Conservation (phyloP, 1,140 invertebrate genomes). For the Procambarus virginalis region DNA sequence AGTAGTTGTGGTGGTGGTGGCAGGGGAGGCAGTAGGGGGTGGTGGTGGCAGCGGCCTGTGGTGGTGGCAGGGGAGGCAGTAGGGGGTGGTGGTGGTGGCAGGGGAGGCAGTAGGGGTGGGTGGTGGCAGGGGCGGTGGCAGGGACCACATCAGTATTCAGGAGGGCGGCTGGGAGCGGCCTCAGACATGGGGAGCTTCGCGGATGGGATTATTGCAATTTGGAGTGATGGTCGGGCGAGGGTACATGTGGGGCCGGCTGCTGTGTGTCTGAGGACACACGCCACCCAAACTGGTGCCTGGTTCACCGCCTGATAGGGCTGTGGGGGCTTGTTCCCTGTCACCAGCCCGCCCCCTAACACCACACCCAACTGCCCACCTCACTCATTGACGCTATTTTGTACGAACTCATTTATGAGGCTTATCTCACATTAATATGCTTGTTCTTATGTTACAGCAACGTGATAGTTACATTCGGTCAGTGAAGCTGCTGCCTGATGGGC, state of each 20-base stretch:
- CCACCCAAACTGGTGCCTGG: neutral
- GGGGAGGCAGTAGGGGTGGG: neutral
- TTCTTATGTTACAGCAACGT: constrained; percentile 88
- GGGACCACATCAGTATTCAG: constrained; percentile 1
- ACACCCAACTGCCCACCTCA: neutral
- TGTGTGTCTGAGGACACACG: neutral
- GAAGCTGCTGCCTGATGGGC: constrained; percentile 94
- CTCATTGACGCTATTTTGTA: neutral
- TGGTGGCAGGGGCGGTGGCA: neutral
- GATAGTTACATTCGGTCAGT: constrained; percentile 98
- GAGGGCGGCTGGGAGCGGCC: neutral
- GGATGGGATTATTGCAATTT: constrained; percentile 11
- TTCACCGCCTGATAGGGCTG: neutral
- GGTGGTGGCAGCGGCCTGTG: neutral
- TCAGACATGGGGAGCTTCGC: neutral
- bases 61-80: too few species aligned
- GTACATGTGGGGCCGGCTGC: neutral
- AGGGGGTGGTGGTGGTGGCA: neutral
- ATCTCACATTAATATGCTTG: constrained; percentile 87
- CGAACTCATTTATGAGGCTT: neutral
- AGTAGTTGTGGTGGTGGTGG: too few species aligned
- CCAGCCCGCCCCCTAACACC: neutral
- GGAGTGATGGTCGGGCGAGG: neutral
- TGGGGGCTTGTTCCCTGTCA: neutral
- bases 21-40: too few species aligned